A percentile compares a stretch with the other conserved stretches of the same genome.
These are phyloP conservation scores for Orbicella faveolata DNA, from an alignment of 64 coral and sea anemone genomes.

Conservation along the genomic window DNA sequence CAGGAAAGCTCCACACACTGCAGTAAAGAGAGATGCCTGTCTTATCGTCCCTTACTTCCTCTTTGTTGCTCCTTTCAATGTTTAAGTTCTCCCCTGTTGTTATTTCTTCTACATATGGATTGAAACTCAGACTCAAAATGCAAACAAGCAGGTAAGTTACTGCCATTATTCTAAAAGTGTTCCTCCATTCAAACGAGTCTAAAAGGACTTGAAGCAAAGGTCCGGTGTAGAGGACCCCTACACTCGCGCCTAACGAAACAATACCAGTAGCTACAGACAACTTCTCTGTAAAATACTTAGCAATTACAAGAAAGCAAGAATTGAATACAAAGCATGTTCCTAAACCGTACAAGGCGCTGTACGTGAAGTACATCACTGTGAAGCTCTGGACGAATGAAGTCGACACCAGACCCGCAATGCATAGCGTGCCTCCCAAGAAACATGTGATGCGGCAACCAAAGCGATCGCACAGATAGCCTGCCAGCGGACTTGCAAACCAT, in stretches of 20 bases:
- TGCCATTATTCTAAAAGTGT: constrained; percentile 16
- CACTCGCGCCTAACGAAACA: constrained; percentile 11
- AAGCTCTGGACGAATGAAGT: constrained; percentile 29
- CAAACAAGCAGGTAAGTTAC: background rate
- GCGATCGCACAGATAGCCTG: constrained; percentile 8
- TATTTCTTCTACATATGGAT: constrained; percentile 31
- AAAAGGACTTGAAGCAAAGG: constrained; percentile 33
- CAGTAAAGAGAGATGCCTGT: constrained; percentile 16
- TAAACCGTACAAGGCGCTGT: constrained; percentile 42
- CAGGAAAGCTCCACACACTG: background rate
- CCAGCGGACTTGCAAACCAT: background rate
- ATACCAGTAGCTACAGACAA: constrained; percentile 34
- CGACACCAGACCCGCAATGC: constrained; percentile 19
- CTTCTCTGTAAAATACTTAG: constrained; percentile 24
- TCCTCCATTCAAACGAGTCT: constrained; percentile 33
- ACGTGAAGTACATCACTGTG: constrained; percentile 47
- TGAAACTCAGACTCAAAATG: constrained; percentile 27
- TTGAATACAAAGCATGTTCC: constrained; percentile 28
- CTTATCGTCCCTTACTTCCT: background rate
- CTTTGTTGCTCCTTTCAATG: background rate
- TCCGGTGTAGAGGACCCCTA: constrained; percentile 21
- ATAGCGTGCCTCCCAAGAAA: constrained; percentile 26
- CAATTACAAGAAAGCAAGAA: constrained; percentile 18
- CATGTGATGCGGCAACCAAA: constrained; percentile 44
- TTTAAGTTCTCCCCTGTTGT: background rate